Base-by-base conservation (phyloP, 2,113 vertebrate genomes). In the Calonectris borealis region DNA sequence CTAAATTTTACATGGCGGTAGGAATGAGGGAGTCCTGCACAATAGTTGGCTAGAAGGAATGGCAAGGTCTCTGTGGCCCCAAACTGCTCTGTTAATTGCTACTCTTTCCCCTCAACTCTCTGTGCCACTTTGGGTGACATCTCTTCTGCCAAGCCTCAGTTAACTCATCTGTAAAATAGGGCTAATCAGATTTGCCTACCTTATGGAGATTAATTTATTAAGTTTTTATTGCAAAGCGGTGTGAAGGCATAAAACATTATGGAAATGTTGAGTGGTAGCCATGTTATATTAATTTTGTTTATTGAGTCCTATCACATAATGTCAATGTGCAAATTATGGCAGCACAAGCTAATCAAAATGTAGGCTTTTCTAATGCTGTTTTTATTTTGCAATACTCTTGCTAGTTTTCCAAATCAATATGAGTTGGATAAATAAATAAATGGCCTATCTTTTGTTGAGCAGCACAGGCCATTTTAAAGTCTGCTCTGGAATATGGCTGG, bases 281-380 rank as follows among this genome's bases (percentile, higher is more conserved):
- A 81, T 88, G 88, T 92, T 92, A 68, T 62, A 90, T 96, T 96
- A 90, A 86, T 93, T 96, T 88, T 93, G 76, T 90, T 96, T 93
- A 91, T 92, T 73, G 96, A 96, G 65, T 92, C 57, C 42, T 88
- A 94, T 96, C 94, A 95, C 83, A 82, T 93, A 95, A 94, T 96
- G 92, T 96, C 95, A 96, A 36, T 92, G 90, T 11, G 48, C 76
- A 94, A 92, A 95, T 92, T 86, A 88, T 38, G 76, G 88, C 77
- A 88, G 69, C 69, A 52, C 36, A 69, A 90, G 54, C 86, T 96
- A 91, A 97, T 95, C 57, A 65, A 88, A 94, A 94, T 82, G 71
- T 57, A 69, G 81, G 19, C 54, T 95, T 86, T 92, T 60, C 34
- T 85, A 78, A 91, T 58, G 61, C 32, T 79, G 40, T 20, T 93